Evolutionary conservation across 2,113 vertebrate genomes (phyloP).

Genomic region (Lagopus muta): DNA sequence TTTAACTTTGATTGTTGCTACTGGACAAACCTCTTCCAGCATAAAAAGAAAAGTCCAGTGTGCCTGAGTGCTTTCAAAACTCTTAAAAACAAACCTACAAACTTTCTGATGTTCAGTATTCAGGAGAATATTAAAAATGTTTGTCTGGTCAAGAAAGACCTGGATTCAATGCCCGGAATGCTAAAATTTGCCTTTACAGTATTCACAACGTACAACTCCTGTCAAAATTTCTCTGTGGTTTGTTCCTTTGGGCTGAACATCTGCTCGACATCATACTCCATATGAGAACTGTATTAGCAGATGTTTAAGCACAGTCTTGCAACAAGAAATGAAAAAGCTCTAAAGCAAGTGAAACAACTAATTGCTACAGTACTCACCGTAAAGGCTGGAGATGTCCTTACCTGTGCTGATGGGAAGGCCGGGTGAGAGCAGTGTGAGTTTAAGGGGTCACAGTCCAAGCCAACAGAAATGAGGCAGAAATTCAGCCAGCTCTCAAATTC

Average conservation of each 20-base stretch:
- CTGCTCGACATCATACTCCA: neutral
- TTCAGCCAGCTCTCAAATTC: neutral
- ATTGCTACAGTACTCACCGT: neutral
- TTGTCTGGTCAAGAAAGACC: neutral
- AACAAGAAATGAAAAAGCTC: neutral
- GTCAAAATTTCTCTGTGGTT: slow-evolving; percentile 22
- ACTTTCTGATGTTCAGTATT: neutral
- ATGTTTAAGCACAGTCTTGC: neutral
- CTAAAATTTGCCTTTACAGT: slow-evolving; percentile 2
- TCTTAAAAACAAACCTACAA: neutral
- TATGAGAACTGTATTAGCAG: neutral
- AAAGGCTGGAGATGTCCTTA: neutral
- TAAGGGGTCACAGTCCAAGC: neutral
- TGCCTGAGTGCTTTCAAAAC: neutral
- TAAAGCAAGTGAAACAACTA: neutral
- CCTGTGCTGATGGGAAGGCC: neutral
- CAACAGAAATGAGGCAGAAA: neutral
- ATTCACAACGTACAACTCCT: neutral
- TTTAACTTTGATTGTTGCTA: neutral
- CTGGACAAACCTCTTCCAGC: neutral
- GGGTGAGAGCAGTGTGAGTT: neutral
- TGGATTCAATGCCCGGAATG: neutral
- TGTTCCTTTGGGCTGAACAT: slow-evolving; percentile 2
- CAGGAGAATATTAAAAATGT: neutral
- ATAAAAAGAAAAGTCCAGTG: neutral